Evolutionary conservation across 2,797 vertebrate genomes (phyloP), one percentile per base, ranked within the genome.

Genomic region (Neosilurus mollespiculum): DNA sequence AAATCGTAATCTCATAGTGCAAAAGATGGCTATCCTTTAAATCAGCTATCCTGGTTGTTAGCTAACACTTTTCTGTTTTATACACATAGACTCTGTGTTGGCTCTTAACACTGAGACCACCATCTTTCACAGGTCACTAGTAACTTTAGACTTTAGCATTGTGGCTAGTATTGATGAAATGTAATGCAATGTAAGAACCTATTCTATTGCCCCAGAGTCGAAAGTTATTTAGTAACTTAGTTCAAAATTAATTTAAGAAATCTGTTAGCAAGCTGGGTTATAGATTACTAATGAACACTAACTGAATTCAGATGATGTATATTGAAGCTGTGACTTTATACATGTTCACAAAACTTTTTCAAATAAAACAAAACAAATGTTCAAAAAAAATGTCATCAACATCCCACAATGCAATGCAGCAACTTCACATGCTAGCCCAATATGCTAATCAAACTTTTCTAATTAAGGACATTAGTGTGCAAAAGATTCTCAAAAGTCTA

Each of bases 351-450:
- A 49, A 70, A 43, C 43, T 8, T 71, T 49, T 34, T 53, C 2
- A 54, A 73, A 72, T 72, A 53, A 54, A 73, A 73, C 6, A 12
- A 58, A 58, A 58, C 9, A 30, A 73, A 73, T 24, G 12, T 2
- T 30, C 24, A 30, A 15, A 56, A 16, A 5, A 73, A n/a, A n/a
- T n/a, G n/a, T n/a, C n/a, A n/a, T n/a, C 16, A 34, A 20, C 9
- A 6, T 75, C 53, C 72, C 72, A 75, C 53, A 75, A 58, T 75
- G 72, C 72, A 58, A 7, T 59, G 72, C 72, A 59, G n/a, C 49
- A 54, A 24, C 15, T 73, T 56, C 12, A 24, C 37, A 67, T 4
- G 8, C 66, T 67, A 34, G 20, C 34, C 26, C 26, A 15, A 9
- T 16, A 66, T 8, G 1, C 15, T 16, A 66, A 18, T 8, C 30